Conservation (phyloP, 92 coral and sea anemone species). For the Paragorgia papillata region DNA sequence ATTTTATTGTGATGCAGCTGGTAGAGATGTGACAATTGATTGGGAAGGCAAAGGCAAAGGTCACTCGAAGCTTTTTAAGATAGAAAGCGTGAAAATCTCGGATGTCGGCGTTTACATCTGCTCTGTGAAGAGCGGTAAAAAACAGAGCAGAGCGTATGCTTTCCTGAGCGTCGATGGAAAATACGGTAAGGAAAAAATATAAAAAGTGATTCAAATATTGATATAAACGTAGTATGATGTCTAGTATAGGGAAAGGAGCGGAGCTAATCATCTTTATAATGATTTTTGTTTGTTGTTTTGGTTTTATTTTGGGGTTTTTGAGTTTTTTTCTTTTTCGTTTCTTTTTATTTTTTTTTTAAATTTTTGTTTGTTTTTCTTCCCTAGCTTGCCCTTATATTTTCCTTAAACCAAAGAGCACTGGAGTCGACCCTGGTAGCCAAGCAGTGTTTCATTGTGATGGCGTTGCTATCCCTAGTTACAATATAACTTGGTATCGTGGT, state of each 20-base stretch:
- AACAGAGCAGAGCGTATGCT: not conserved
- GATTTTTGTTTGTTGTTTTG: no score
- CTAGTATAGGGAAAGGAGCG: not conserved
- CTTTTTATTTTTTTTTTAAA: no score
- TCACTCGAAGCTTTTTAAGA: not conserved
- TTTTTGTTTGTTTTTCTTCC: no score
- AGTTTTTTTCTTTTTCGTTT: no score
- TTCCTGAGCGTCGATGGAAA: constrained; percentile 25
- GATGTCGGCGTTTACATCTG: constrained; percentile 32
- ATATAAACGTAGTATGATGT: not conserved
- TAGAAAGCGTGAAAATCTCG: constrained; percentile 11
- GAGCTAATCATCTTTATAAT: no score
- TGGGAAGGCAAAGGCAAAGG: not conserved
- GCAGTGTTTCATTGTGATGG: constrained; percentile 31
- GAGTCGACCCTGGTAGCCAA: not conserved
- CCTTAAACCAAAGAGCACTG: not conserved
- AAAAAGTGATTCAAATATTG: not conserved
- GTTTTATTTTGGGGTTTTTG: no score
- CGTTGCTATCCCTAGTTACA: not conserved
- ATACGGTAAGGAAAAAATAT: constrained; percentile 7
- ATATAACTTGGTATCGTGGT: not conserved
- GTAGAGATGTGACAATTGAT: not conserved
- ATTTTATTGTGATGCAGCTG: constrained; percentile 23
- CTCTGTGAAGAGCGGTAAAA: constrained; percentile 1
- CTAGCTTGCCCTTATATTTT: constrained; percentile 28